Conservation (phyloP, 2,797 vertebrate genomes). For the Garrulus glandarius region DNA sequence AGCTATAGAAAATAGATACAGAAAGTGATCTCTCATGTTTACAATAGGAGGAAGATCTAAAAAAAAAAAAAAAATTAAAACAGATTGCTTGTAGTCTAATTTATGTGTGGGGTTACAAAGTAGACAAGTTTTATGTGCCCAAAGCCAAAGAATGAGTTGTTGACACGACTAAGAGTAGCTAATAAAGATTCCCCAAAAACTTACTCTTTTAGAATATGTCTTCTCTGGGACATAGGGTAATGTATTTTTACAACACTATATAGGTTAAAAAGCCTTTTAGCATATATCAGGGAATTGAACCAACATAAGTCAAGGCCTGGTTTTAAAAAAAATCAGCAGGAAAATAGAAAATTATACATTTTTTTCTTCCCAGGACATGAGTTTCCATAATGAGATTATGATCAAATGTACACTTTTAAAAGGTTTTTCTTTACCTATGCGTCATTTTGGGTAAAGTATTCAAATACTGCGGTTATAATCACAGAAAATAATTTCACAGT, state of each 20-base stretch:
- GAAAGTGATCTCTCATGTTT: background rate
- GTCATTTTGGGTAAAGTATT: background rate
- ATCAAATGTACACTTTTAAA: background rate
- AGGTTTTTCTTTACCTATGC: background rate
- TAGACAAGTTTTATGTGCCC: background rate
- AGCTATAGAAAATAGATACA: background rate
- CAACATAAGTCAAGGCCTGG: background rate
- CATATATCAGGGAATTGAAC: background rate
- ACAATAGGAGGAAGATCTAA: background rate
- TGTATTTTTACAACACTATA: background rate
- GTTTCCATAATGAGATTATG: background rate
- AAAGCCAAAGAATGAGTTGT: background rate
- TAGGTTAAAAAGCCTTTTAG: background rate
- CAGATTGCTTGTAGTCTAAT: background rate
- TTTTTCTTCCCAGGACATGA: background rate
- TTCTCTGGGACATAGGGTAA: background rate
- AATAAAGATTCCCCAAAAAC: background rate
- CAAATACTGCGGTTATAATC: background rate
- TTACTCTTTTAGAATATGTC: background rate
- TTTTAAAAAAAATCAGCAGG: background rate
- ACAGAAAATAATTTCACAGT: background rate
- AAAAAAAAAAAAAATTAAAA: background rate
- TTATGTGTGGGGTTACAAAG: background rate
- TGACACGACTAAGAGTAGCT: background rate
- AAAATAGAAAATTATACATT: background rate